These are phyloP conservation scores for Trichogramma pretiosum DNA, from an alignment of 1,140 invertebrate genomes.

Conservation along the genomic window DNA sequence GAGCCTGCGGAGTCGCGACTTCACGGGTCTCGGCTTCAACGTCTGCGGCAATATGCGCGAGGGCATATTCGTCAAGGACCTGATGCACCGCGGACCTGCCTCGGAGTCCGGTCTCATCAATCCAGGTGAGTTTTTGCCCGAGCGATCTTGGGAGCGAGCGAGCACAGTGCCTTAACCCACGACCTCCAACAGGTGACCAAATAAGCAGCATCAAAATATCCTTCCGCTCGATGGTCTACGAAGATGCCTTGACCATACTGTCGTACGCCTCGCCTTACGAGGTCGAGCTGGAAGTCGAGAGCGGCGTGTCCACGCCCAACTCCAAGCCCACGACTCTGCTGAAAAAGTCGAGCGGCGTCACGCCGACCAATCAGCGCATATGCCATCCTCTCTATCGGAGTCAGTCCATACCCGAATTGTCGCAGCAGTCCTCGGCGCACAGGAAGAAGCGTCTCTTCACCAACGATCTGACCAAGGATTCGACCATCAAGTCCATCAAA, in stretches of 20 bases:
- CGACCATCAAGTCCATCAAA: conserved; percentile 37
- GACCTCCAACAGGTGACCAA: conserved; percentile 62
- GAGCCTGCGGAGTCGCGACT: conserved; percentile 72
- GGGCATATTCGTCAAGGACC: conserved; percentile 80
- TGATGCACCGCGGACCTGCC: conserved; percentile 78
- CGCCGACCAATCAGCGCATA: conserved; percentile 48
- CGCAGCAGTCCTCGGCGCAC: conserved; percentile 37
- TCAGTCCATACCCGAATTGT: conserved; percentile 57
- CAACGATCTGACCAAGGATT: conserved; percentile 42
- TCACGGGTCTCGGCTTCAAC: conserved; percentile 85
- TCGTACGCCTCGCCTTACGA: conserved; percentile 89
- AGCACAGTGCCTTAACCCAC: not conserved
- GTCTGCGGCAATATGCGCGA: conserved; percentile 82
- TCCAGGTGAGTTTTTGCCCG: conserved; percentile 64
- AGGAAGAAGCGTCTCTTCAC: conserved; percentile 42
- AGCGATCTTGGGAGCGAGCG: not conserved
- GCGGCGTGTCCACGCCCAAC: conserved; percentile 45
- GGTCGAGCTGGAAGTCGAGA: conserved; percentile 62
- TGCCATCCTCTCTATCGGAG: conserved; percentile 61
- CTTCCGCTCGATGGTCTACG: conserved; percentile 79
- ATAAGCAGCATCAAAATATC: conserved; percentile 78
- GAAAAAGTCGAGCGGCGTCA: conserved; percentile 43
- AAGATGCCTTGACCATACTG: conserved; percentile 81
- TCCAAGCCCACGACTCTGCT: conserved; percentile 45
- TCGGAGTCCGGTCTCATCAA: conserved; percentile 73